These are phyloP conservation scores for Pandemis corylana DNA, from an alignment of 2,888 invertebrate species.

Conservation along the genomic window DNA sequence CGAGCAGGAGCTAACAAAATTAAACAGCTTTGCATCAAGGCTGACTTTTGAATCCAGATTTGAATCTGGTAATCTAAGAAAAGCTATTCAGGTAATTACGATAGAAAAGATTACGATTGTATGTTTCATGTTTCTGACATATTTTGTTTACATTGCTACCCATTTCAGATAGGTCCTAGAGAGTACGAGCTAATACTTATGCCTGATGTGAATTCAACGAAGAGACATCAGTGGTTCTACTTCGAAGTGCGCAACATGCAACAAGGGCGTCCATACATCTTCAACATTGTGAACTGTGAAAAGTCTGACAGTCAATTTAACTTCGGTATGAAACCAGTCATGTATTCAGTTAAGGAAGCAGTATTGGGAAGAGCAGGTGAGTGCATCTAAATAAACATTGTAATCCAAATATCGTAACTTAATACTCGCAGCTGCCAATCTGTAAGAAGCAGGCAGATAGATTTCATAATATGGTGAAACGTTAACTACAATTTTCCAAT, in stretches of 20 bases:
- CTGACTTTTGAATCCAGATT: slow-evolving; percentile 93
- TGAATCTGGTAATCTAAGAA: slow-evolving; percentile 93
- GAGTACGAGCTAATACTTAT: slow-evolving; percentile 94
- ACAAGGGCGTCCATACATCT: slow-evolving; percentile 88
- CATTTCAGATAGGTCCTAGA: slow-evolving; percentile 87
- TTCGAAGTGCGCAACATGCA: slow-evolving; percentile 94
- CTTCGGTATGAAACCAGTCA: slow-evolving; percentile 94
- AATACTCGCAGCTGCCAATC: not conserved
- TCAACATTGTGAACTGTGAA: slow-evolving; percentile 95
- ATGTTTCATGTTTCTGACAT: not conserved
- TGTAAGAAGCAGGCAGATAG: not conserved
- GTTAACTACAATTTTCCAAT: slow-evolving; percentile 22
- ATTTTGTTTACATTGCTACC: slow-evolving; percentile 32
- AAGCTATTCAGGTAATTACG: slow-evolving; percentile 88
- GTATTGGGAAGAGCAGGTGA: slow-evolving; percentile 81
- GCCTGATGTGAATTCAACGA: slow-evolving; percentile 92
- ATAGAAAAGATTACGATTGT: not conserved
- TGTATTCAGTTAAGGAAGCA: slow-evolving; percentile 93
- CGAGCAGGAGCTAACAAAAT: slow-evolving; percentile 76
- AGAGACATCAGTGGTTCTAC: slow-evolving; percentile 95
- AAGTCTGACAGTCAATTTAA: slow-evolving; percentile 95
- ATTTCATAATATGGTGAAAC: not conserved
- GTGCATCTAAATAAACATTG: not conserved
- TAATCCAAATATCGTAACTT: not conserved
- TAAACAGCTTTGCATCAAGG: slow-evolving; percentile 69